These are phyloP conservation scores for Progne subis DNA, from an alignment of 2,113 vertebrate genomes.

Conservation along the genomic window DNA sequence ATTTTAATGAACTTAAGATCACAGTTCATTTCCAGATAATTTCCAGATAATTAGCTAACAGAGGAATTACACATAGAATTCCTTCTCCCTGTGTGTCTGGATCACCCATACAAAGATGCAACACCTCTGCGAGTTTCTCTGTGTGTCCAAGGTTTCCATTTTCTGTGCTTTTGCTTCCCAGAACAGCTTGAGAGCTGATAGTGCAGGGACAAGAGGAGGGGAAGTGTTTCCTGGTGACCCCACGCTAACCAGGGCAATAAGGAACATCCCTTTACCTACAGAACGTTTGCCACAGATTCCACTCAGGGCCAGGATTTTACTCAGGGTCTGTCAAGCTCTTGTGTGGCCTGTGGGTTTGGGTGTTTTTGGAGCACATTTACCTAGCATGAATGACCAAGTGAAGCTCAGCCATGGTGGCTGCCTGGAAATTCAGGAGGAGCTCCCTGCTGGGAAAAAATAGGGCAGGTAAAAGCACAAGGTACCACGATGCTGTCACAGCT, in stretches of 20 bases:
- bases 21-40: not conserved
- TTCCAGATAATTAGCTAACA: not conserved
- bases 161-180: not conserved
- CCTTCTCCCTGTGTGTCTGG: not conserved
- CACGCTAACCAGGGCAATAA: not conserved
- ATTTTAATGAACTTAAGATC: not conserved
- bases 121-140: not conserved
- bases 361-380: not conserved
- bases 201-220: not conserved
- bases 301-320: not conserved
- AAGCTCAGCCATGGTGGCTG: not conserved
- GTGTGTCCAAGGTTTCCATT: not conserved
- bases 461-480: not conserved
- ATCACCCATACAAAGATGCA: not conserved
- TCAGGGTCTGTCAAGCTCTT: not conserved
- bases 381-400: not conserved
- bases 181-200: not conserved
- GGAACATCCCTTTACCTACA: not conserved
- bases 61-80: not conserved
- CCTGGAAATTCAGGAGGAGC: not conserved
- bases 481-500: not conserved
- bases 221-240: not conserved
- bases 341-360: not conserved
- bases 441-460: not conserved
- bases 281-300: not conserved